Base-by-base conservation (phyloP, 1,140 invertebrate genomes). In the Dreissena polymorpha region DNA sequence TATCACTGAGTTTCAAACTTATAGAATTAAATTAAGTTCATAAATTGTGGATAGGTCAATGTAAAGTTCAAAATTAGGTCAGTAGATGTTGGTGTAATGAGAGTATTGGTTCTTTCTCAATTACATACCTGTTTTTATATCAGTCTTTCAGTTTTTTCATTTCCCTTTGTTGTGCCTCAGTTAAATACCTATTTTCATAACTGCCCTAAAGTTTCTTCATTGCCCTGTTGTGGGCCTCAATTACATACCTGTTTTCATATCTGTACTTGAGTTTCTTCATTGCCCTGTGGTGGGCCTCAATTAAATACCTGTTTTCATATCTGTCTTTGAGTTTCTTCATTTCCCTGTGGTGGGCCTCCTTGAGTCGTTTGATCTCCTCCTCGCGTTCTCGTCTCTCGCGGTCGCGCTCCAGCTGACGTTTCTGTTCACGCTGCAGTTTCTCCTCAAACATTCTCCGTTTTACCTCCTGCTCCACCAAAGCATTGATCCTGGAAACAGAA, bases 401-500 rank as follows among this genome's bases (percentile, higher is more conserved):
- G 60, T 91, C 88, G 84, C 88, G 80, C 51, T 91, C 90, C 67
- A 88, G 75, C 39, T 88, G 86, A 25, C 90, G 82, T 49, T 86
- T 86, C 23, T 88, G 86, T 83, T 92, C 91, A 69, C 91, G 63
- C 69, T 90, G 86, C 29, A 90, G 82, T 86, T 92, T 92, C 75
- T 93, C 91, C 69, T 93, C 91, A 85, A 92, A 89, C 79, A 93
- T 87, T 60, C 93, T 86, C 60, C 91, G 83, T 72, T 93, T 92
- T 16, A 93, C 93, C 87, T 93, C 93, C 51, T 92, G 91, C 78
- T 93, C 93, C 21, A 93, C 92, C 21, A 93, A 83, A 50, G 85
- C 85, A 71, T 92, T 93, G 27, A 93, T 90, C 69, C 91, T 92
- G 69, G 25, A 87, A 77, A 39, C 3, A 39, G 39, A 39, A 39